Base-by-base conservation (phyloP, 2,113 vertebrate genomes). In the Ia io region DNA sequence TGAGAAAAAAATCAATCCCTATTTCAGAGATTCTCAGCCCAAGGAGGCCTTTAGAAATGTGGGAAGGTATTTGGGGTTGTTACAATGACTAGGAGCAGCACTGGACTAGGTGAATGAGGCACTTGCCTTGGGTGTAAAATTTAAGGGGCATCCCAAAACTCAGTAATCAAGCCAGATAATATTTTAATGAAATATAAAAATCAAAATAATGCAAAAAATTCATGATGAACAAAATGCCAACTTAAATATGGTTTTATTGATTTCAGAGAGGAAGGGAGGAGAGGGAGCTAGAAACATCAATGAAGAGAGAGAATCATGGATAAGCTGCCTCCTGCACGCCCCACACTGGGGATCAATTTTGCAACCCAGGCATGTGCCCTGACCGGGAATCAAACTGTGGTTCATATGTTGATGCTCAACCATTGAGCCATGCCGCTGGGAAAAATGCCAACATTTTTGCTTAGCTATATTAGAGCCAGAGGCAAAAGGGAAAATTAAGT, bases 401-500 rank as follows among this genome's bases (percentile, higher is more conserved):
- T 25, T 59, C 23, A 25, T 25, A 25, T 0, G 9, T 59, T 10
- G 56, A 59, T 59, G 56, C 56, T 59, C 56, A 59, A 59, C 56
- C 56, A 25, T 59, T 59, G 56, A 59, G 56, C 56, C 56, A 59
- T 59, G 56, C 56, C 9, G 9, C 56, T 9, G 22, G 56, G 56
- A 22, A 59, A 59, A 59, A 78, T 78, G 14, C 4, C 35, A 83
- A 28, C 59, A 84, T 94, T 90, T 93, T 71, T 59, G 42, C 59
- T 9, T 56, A 96, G 78, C 40, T 63, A 59, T 82, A 71, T 4
- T 76, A 40, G 76, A 89, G 32, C 47, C 42, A 40, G 40, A 85
- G 78, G 53, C 70, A 82, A 83, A 92, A 94, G 69, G 47, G 74
- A 91, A 93, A 94, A 84, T 23, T 74, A 74, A 85, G 69, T 92